These are phyloP conservation scores for Aurelia sp. DNA, from an alignment of 30 jellyfish, hydroid and myxozoan genomes.

Conservation along the genomic window DNA sequence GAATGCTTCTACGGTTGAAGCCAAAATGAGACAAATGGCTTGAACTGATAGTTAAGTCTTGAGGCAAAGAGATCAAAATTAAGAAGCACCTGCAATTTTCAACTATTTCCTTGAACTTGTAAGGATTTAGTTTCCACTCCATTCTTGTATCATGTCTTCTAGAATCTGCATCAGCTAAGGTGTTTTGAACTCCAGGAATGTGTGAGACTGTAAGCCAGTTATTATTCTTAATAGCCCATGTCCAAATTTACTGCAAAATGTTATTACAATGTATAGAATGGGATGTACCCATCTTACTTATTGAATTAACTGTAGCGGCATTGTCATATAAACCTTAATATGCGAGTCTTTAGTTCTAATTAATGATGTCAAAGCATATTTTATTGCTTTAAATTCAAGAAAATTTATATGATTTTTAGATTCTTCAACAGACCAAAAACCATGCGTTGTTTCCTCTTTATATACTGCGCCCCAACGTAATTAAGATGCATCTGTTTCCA, in stretches of 20 bases:
- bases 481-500: constrained; percentile 28
- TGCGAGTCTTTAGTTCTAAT: not conserved
- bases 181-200: constrained; percentile 36
- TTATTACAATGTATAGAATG: constrained; percentile 15
- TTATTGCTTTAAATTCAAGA: constrained; percentile 24
- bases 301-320: constrained; percentile 31
- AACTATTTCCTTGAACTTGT: not conserved
- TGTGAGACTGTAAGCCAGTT: constrained; percentile 48
- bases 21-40: constrained; percentile 29
- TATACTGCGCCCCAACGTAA: constrained; percentile 63
- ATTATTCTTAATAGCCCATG: constrained; percentile 14
- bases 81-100: not conserved
- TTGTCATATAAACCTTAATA: constrained; percentile 21
- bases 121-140: constrained; percentile 27
- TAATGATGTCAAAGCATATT: constrained; percentile 8
- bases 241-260: constrained; percentile 26
- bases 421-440: constrained; percentile 17
- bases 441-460: constrained; percentile 3
- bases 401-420: constrained; percentile 29
- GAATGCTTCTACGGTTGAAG: constrained; percentile 28
- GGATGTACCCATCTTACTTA: constrained; percentile 62
- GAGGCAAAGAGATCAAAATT: constrained; percentile 38
- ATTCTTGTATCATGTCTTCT: not conserved
- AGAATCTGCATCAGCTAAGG: constrained; percentile 46
- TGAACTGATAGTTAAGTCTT: constrained; percentile 25